Evolutionary conservation across 2,113 vertebrate species (phyloP), one percentile per base, ranked within the genome.

Genomic region (Orientallactaga bullata): DNA sequence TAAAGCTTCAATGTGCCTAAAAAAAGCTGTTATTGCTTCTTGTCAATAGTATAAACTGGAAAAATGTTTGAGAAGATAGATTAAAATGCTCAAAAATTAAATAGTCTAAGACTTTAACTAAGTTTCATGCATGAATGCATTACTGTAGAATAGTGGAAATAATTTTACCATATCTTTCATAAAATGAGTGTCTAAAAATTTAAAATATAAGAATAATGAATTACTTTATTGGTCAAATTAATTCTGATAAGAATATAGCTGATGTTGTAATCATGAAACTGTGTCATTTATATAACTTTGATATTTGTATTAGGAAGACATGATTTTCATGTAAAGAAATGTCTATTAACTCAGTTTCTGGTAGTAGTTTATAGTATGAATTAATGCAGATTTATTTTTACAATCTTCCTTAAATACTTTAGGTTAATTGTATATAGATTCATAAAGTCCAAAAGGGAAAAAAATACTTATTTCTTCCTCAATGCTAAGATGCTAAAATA

Each of bases 181-280:
- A 55, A 61, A 76, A 63, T 55, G 4, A 37, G 32, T 93, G 5
- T 71, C 78, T 89, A 55, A 87, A 76, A 0, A 65, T 63, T 81
- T 37, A 37, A 95, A 95, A 85, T 89, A 8, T 23, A 86, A 26
- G n/a, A 16, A 23, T 63, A 23, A 60, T 69, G 74, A 20, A 58
- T 65, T 77, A 90, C 73, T 88, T 82, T 80, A 60, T 39, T 66
- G 7, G 20, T 23, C 32, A 92, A 85, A 85, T 89, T 91, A 69
- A 81, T 42, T 78, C 84, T 68, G 5, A 89, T 63, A 30, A 0
- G 18, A 9, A 72, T 69, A 1, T 74, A 88, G 11, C 7, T 74
- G 17, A 39, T 94, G 32, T 15, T 66, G 16, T 68, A 79, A 26
- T 83, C 13, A 58, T 65, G 58, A 90, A 35, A 42, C 12, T 47